Evolutionary conservation across 2,888 invertebrate species (phyloP), one percentile per base, ranked within the genome.

Genomic region (Drosophila acutilabella): DNA sequence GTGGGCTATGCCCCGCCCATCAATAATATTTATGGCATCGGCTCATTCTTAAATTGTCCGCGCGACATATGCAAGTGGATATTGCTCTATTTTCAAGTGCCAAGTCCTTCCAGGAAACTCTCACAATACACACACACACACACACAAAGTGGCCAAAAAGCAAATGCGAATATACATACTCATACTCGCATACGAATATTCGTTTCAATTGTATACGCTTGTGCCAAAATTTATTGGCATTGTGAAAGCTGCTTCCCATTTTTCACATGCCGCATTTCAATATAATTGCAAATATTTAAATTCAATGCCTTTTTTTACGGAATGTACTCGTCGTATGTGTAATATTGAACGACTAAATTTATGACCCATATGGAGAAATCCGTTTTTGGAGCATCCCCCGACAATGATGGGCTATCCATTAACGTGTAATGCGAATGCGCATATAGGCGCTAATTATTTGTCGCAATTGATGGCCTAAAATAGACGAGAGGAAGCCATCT

Each of bases 1-100:
- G 30, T 14, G 48, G 54, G 54, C 44, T 13, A 10, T 54, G 33
- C 54, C 52, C 41, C 65, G 45, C 62, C 74, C 59, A 80, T 88
- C 81, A 77, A 89, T 89, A 85, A 89, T 89, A 89, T 89, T 89
- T 90, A 90, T 89, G 74, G 89, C 87, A 65, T 77, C 89, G 86
- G 62, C 88, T 89, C 81, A 81, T 83, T 88, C 83, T 80, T 64
- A 77, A 79, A 85, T 80, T 78, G 77, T 78, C 71, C 84, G 65
- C 89, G 75, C 81, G 87, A 83, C 85, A 85, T 88, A 85, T 84
- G 89, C 88, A 88, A 85, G 87, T 88, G 79, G 81, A 69, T 82
- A 88, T 79, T 64, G 74, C 87, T 87, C 81, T 82, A 83, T 83
- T 88, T 81, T 82, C 86, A 77, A 83, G 79, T 84, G 88, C 77